Percentiles rank a stretch among this genome's conserved stretches.
These are phyloP conservation scores for Lymantria dispar DNA, from an alignment of 2,888 invertebrate species.

Conservation along the genomic window DNA sequence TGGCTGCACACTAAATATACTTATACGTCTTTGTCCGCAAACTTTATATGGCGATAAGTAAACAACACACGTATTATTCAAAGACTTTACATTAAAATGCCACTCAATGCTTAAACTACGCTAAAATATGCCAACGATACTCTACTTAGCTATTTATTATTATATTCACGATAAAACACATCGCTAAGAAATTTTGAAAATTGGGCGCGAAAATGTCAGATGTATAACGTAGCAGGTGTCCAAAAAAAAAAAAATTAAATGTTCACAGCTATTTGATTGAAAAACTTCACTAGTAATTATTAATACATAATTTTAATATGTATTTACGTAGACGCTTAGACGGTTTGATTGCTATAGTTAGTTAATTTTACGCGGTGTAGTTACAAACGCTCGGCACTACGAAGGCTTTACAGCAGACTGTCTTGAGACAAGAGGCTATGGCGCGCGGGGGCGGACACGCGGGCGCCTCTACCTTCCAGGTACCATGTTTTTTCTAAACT, in stretches of 20 bases:
- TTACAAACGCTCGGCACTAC: conserved; percentile 45
- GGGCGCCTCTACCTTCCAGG: conserved; percentile 68
- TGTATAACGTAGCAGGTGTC: conserved; percentile 56
- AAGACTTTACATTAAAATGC: conserved; percentile 67
- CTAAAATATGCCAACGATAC: conserved; percentile 44
- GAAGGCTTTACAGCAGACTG: conserved; percentile 66
- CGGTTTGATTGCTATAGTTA: conserved; percentile 4
- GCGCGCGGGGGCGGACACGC: conserved; percentile 57
- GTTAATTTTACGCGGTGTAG: conserved; percentile 10
- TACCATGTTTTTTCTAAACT: conserved; percentile 70
- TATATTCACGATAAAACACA: conserved; percentile 3
- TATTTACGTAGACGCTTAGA: neutral
- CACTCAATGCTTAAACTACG: conserved; percentile 39
- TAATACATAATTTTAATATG: neutral
- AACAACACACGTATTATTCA: conserved; percentile 63
- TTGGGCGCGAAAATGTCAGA: conserved; percentile 69
- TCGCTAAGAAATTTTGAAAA: conserved; percentile 23
- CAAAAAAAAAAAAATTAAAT: conserved; percentile 39
- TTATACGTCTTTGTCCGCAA: conserved; percentile 50
- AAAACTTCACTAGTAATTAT: conserved; percentile 36
- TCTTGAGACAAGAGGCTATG: conserved; percentile 40
- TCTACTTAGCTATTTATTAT: conserved; percentile 7
- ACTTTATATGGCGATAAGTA: conserved; percentile 70
- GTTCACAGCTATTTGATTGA: conserved; percentile 6
- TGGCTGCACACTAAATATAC: conserved; percentile 65